A percentile compares a stretch with the other conserved stretches of the same genome.
Evolutionary conservation across 1,140 invertebrate genomes (phyloP).

Genomic region (Drosophila novamexicana): DNA sequence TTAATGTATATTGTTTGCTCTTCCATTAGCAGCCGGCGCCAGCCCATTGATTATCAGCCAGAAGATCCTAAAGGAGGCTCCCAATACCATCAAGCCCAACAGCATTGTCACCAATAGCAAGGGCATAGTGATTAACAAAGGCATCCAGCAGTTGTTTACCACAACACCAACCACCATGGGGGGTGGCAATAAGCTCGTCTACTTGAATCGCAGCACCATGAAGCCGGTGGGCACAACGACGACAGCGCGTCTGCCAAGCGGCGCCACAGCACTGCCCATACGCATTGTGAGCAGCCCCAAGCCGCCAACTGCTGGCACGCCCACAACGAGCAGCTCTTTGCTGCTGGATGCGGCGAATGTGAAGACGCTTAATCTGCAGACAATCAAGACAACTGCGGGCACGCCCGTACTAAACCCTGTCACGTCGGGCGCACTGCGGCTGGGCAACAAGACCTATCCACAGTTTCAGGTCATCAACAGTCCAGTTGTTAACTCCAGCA

Average conservation of each 20-base stretch:
- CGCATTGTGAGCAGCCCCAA: constrained; percentile 65
- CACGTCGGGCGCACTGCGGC: constrained; percentile 36
- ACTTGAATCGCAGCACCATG: constrained; percentile 75
- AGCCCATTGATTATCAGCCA: constrained; percentile 75
- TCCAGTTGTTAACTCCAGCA: constrained; percentile 3
- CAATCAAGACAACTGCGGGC: constrained; percentile 44
- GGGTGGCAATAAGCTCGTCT: constrained; percentile 67
- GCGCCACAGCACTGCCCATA: constrained; percentile 52
- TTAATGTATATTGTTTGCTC: neutral
- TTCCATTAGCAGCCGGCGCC: constrained; percentile 26
- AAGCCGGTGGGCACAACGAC: constrained; percentile 53
- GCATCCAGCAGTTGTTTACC: constrained; percentile 64
- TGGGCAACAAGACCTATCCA: constrained; percentile 50
- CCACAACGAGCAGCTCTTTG: constrained; percentile 27
- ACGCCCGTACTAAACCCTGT: constrained; percentile 13
- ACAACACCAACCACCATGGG: neutral
- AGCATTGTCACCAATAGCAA: constrained; percentile 30
- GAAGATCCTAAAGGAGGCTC: constrained; percentile 76
- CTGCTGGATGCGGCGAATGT: constrained; percentile 45
- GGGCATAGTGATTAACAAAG: constrained; percentile 69
- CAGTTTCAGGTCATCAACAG: constrained; percentile 67
- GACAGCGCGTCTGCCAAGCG: constrained; percentile 23
- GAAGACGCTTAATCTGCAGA: constrained; percentile 55
- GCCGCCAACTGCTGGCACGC: constrained; percentile 3
- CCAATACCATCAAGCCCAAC: constrained; percentile 24